These are phyloP conservation scores for Sarotherodon lohbergeri DNA, from an alignment of 2,113 vertebrate species.

Conservation along the genomic window DNA sequence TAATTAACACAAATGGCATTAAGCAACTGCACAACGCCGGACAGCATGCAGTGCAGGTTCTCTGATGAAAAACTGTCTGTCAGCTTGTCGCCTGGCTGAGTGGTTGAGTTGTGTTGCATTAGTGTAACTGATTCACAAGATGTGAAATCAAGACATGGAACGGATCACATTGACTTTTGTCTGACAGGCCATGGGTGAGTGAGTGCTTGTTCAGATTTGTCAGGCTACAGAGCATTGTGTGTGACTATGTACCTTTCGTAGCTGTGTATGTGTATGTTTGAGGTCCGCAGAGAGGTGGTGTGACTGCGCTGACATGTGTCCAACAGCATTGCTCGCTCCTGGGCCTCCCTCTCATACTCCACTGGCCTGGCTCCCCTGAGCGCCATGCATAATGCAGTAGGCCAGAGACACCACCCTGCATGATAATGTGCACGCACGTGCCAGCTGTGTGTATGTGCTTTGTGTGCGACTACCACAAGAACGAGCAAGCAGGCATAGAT, in stretches of 20 bases:
- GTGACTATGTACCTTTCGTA: conserved; percentile 1
- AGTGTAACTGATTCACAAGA: conserved; percentile 28
- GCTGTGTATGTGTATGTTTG: conserved; percentile 27
- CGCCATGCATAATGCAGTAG: conserved; percentile 71
- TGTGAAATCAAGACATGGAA: conserved; percentile 34
- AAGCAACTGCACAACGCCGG: conserved; percentile 67
- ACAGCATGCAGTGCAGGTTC: conserved; percentile 28
- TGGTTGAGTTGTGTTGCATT: conserved; percentile 24
- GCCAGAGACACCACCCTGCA: conserved; percentile 62
- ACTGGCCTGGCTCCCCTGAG: conserved; percentile 63
- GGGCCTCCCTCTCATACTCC: conserved; percentile 66
- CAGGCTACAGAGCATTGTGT: conserved; percentile 46
- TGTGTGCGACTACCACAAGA: conserved; percentile 9
- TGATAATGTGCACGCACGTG: conserved; percentile 50
- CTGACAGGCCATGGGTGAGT: conserved; percentile 54
- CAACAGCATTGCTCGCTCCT: conserved; percentile 62
- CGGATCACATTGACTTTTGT: conserved; percentile 57
- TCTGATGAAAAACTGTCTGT: not conserved
- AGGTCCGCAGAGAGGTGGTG: conserved; percentile 52
- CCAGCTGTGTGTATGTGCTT: conserved; percentile 1
- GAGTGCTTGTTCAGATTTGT: conserved; percentile 66
- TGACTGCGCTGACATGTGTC: conserved; percentile 70
- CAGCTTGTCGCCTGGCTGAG: not conserved
- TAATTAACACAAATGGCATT: conserved; percentile 75
- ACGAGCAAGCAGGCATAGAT: conserved; percentile 20